Evolutionary conservation across 2,888 invertebrate species (phyloP), one percentile per base, ranked within the genome.

Genomic region (Eilema caniola): DNA sequence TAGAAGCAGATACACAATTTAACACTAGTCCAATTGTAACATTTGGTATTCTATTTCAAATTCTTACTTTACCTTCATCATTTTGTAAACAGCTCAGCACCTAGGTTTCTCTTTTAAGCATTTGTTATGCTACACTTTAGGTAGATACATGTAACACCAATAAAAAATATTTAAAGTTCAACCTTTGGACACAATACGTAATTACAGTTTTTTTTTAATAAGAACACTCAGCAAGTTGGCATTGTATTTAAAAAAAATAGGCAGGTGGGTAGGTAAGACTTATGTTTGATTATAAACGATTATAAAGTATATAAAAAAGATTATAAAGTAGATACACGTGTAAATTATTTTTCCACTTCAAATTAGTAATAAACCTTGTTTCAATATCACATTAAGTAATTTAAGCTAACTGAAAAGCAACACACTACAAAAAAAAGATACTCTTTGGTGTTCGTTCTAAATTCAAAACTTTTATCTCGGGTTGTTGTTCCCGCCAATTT

Each of bases 1-100:
- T 10, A 53, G 20, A 53, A n/a, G 20, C 10, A n/a, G 5, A n/a
- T 62, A 16, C 25, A 37, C 12, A 37, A 24, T 8, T 62, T 16
- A 37, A 62, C 62, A 62, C 14, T 10, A 37, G 24, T 24, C 2
- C 10, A 16, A 10, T 37, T 37, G 7, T 8, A 62, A 37, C 4
- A n/a, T 23, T 3, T 62, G 7, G n/a, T n/a, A n/a, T n/a, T n/a
- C 14, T n/a, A 24, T 14, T 62, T 24, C 37, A 24, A 24, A 12
- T 23, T 37, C 23, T 37, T 14, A 33, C 62, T 62, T 37, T 62
- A 62, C 62, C 62, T 37, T 37, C n/a, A 62, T 62, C 33, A 16
- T 23, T 23, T 33, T 62, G 24, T 3, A 24, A 24, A 37, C 37
- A 37, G 37, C 37, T 24, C 24, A 16, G 41, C 12, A n/a, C n/a